Evolutionary conservation across 1,140 invertebrate species (phyloP), one percentile per base, ranked within the genome.

Genomic region (Caenorhabditis remanei): DNA sequence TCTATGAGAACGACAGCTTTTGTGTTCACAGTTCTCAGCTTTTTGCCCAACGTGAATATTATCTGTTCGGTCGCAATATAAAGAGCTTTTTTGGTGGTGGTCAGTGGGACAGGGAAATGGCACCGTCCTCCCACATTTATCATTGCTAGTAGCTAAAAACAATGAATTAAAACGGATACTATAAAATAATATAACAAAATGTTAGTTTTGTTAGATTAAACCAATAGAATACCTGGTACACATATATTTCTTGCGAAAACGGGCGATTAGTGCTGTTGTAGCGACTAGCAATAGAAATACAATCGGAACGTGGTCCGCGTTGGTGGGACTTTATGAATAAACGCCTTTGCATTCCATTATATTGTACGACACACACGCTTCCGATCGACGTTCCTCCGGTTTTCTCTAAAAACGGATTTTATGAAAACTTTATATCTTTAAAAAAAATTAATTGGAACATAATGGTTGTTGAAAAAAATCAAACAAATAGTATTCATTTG

Each of bases 171-270:
- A 41, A 24, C 21, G n/a, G n/a, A n/a, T n/a, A n/a, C n/a, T n/a
- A n/a, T n/a, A n/a, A n/a, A n/a, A n/a, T n/a, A n/a, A n/a, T n/a
- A n/a, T n/a, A n/a, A n/a, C 7, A 65, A 65, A 58, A 58, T 16
- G 56, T 21, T 58, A 58, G 7, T 65, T 16, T 32, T 65, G 32
- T 32, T 32, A 4, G 8, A 65, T 4, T 58, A 65, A 65, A 7
- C 32, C 61, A 65, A 65, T 65, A 40, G 24, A 40, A 65, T 65
- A 65, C 61, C 61, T 65, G 4, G 16, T 65, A 65, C 2, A 65
- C 24, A 40, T 40, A 65, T 32, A 65, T 5, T 40, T 65, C 61
- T 65, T 65, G 61, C 7, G 32, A 5, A 16, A 7, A 65, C 8
- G 61, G 61, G 4, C 3, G 61, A 65, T 6, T 32, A 7, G 16